Evolutionary conservation across 2,888 invertebrate species (phyloP), one percentile per base, ranked within the genome.

Genomic region (Congeria kusceri): DNA sequence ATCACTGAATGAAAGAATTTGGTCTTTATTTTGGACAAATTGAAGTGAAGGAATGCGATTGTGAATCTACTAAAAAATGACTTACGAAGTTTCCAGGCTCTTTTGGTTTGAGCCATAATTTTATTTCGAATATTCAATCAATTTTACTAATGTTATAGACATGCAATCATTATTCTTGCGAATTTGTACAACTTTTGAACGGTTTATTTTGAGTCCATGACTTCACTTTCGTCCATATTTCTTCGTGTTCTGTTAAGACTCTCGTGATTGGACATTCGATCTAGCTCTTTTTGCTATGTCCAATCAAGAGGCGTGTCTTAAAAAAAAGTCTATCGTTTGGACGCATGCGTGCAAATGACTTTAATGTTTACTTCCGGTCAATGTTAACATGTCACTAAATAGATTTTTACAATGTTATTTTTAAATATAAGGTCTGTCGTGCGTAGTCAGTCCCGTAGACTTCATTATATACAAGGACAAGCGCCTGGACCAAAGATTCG

Each of bases 61-160:
- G n/a, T n/a, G n/a, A n/a, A n/a, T 9, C 1, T 13, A 39, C 9
- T 3, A 39, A 39, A 39, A 11, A 39, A 13, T 39, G 39, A 96
- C 96, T 95, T 95, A 96, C 97, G 96, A 88, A 96, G 95, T 95
- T 96, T 96, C 96, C 96, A 96, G 94, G 96, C 96, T 95, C 96
- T 95, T 94, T 96, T 95, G 86, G 95, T 93, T 87, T 90, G 86
- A 53, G 90, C 23, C 27, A 56, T 27, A 27, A n/a, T 56, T 56
- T 11, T 9, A 56, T 15, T n/a, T 23, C 56, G 25, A 39, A 39
- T 39, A 39, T 39, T 39, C 39, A 39, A 3, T 13, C 39, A 39
- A 39, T 39, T 39, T 5, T 13, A 11, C 15, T 39, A 39, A 39
- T 39, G 39, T 39, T 15, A 13, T 39, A 39, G 15, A 39, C 15